phyloP scores from a whole-genome alignment of 2,888 invertebrate genomes.

The Andrena hattorfiana region DNA sequence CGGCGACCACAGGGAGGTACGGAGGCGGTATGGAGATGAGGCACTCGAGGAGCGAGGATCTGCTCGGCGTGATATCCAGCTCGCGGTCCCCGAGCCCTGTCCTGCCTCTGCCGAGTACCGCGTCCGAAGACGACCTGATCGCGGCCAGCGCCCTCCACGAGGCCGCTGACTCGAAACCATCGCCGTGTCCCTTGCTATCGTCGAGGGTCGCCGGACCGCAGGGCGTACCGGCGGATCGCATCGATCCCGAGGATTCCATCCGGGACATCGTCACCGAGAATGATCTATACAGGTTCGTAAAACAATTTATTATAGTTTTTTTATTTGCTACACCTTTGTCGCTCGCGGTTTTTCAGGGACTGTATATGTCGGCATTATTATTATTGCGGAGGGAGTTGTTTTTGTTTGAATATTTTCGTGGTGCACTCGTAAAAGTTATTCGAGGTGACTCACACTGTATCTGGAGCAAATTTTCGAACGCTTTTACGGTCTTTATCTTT shows the following conservation, averaged over 20 bases:
- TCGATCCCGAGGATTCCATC: slow-evolving; percentile 88
- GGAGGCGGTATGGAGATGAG: slow-evolving; percentile 81
- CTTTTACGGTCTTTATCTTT: no score
- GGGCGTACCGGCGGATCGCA: slow-evolving; percentile 83
- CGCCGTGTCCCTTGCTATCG: slow-evolving; percentile 68
- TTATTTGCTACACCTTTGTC: no score
- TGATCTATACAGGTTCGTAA: slow-evolving; percentile 87
- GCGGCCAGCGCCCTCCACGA: slow-evolving; percentile 79
- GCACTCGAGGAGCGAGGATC: slow-evolving; percentile 82
- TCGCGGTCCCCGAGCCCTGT: slow-evolving; percentile 78
- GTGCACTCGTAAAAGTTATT: no score
- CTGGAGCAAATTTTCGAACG: no score
- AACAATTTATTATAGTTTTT: neutral
- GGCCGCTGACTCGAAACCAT: slow-evolving; percentile 53
- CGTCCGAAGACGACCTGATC: slow-evolving; percentile 82
- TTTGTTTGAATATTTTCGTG: no score
- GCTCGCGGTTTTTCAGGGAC: neutral
- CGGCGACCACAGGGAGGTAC: slow-evolving; percentile 68
- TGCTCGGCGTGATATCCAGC: slow-evolving; percentile 75
- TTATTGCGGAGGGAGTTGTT: neutral
- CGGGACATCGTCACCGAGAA: slow-evolving; percentile 88
- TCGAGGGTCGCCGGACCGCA: slow-evolving; percentile 76
- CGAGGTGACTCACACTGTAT: no score
- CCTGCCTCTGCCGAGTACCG: slow-evolving; percentile 69
- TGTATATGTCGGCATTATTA: neutral